Base-by-base conservation (phyloP, 2,888 invertebrate species). In the Germaria angustata region DNA sequence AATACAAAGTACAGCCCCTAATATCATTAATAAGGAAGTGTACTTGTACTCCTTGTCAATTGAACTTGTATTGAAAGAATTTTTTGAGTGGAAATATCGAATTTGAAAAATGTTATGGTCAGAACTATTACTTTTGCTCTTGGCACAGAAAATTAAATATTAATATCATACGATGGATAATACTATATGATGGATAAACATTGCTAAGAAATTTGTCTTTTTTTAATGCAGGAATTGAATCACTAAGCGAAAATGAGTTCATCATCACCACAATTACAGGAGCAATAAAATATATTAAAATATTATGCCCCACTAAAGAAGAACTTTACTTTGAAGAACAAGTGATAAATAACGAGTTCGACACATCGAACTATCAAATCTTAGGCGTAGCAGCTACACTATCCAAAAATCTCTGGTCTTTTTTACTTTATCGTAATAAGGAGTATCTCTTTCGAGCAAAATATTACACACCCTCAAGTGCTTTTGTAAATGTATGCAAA, bases 331-430 rank as follows among this genome's bases (percentile, higher is more conserved):
- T 87, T 0, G 75, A 75, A 36, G 73, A 71, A 11, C 51, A 81
- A 41, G 13, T 39, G 5, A 28, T 86, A 4, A 55, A 79, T 8
- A 85, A 87, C 49, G 85, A 86, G 5, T 82, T 87, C 0, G 87
- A 88, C 63, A 24, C 81, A 0, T 66, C 83, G 1, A 86, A 88
- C 63, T 87, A 86, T 24, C 87, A 87, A 69, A 82, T 90, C 0
- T 34, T 90, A 7, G 91, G 90, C 0, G 7, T 90, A 9, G 83
- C 81, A 20, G 53, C 84, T 15, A 87, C 89, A 1, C 81, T 72
- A 2, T 88, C 89, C 20, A 86, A 84, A 53, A 87, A 86, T 51
- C 79, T 88, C 0, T 84, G 89, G 81, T 86, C 88, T 1, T 85
- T 89, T 13, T 22, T 88, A 0, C 81, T 87, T 34, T 85, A 71